Evolutionary conservation across 2,797 vertebrate genomes (phyloP), one percentile per base, ranked within the genome.

Genomic region (Pseudomugil tenellus): DNA sequence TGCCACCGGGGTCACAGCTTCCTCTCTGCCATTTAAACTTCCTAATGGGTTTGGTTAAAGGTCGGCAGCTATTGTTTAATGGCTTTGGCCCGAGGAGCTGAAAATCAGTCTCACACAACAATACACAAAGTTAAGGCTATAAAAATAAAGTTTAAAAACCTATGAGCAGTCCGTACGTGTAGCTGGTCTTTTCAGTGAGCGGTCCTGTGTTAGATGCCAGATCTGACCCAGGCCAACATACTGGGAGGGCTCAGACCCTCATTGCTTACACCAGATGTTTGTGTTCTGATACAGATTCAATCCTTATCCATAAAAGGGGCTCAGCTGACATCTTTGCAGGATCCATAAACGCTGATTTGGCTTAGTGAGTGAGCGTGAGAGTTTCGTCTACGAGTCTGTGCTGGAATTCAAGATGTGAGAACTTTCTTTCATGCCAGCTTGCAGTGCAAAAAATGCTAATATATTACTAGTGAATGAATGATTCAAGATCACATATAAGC

Each of bases 1-100:
- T 84, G 89, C 89, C 84, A 81, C 37, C 41, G 70, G 64, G 81
- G 76, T 89, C 86, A 63, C 16, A 52, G 81, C 77, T 80, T 89
- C 87, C 84, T 81, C 77, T 59, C 74, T 65, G 78, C 76, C 79
- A 76, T 78, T 82, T 79, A 71, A 80, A 84, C 81, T 43, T 65
- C 53, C 69, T 63, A 74, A 86, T 66, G 62, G 60, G 56, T 58
- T 72, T 28, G 69, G 54, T 64, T 54, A 74, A 59, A 80, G 84
- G 70, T 76, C 84, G 79, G 77, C 83, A 83, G 81, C 89, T 81
- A 75, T 74, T 73, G 73, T 63, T 77, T 61, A 48, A 77, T 58
- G 63, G 74, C 58, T 59, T 32, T 66, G 70, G 72, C 77, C 54
- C 56, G 58, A 59, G 63, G 62, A 79, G 54, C 13, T 35, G 3